Percentiles rank a stretch among this genome's conserved stretches.
Conservation (phyloP, 2,888 invertebrate species). For the Heliconius ethilla region DNA sequence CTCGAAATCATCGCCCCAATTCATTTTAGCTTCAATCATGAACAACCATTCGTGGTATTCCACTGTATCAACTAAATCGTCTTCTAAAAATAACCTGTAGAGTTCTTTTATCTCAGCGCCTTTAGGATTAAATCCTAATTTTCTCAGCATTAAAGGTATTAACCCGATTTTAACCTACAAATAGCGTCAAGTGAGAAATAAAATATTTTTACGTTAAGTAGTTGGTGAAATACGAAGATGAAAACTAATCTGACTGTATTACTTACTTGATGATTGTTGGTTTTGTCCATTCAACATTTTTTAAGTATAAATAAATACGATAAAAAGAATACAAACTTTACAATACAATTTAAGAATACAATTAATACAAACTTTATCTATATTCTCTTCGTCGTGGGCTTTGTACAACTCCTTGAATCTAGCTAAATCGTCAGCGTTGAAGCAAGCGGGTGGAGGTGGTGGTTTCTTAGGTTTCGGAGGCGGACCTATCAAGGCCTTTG, state of each 20-base stretch:
- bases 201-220: not conserved
- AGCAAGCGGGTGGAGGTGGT: constrained; percentile 72
- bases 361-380: constrained; percentile 63
- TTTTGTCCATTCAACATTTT: not conserved
- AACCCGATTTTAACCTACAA: constrained; percentile 59
- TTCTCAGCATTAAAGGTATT: constrained; percentile 69
- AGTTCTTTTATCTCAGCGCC: constrained; percentile 62
- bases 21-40: constrained; percentile 76
- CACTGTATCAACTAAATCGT: constrained; percentile 70
- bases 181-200: constrained; percentile 11
- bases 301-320: too few relatives aligned
- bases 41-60: constrained; percentile 70
- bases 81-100: constrained; percentile 65
- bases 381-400: constrained; percentile 65
- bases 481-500: constrained; percentile 51
- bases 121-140: constrained; percentile 74
- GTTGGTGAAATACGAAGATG: not conserved
- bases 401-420: constrained; percentile 69
- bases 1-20: constrained; percentile 73
- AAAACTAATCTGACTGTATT: not conserved
- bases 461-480: constrained; percentile 68
- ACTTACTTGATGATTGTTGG: not conserved
- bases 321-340: not conserved
- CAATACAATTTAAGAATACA: not conserved
- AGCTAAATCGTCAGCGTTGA: constrained; percentile 62